Evolutionary conservation across 2,113 vertebrate species (phyloP), one percentile per base, ranked within the genome.

Genomic region (Solea solea): DNA sequence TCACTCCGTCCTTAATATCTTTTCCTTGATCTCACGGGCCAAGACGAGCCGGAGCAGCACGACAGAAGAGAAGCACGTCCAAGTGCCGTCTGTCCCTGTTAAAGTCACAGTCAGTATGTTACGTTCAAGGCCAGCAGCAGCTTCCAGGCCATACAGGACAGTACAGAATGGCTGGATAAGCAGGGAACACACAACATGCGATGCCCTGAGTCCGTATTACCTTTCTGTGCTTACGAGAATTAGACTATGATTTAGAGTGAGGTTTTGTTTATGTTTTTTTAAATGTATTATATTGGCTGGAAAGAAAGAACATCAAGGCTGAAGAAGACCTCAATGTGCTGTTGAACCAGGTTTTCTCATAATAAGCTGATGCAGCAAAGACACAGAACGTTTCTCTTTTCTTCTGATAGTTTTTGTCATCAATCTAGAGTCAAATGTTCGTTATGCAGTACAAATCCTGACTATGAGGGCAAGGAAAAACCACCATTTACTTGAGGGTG

Each of bases 41-140:
- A 81, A 82, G 80, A 59, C 0, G 48, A 70, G 54, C 71, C 48
- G 75, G 78, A 80, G 72, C 82, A 78, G 81, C 60, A 64, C 55
- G 69, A 67, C 72, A 66, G 79, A 85, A 76, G 81, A 67, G 77
- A 76, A 77, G 61, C 61, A 65, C 58, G 15, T 79, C 81, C 81
- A 68, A 84, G 83, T 71, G 39, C 70, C 57, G 14, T 69, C 76
- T 74, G 79, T 84, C 61, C 74, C 73, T 53, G 3, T 70, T 55
- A 1, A 55, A 88, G 71, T 71, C 81, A 46, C 68, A 70, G 80
- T 50, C 73, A 75, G 67, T 63, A 45, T 64, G 82, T 78, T 63
- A 8, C 52, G 57, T 63, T 78, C 39, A 34, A 39, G 69, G 87
- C 78, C 86, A 60, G 65, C 41, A 39, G 78, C 55, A 2, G 71